Conservation (phyloP, 2,888 invertebrate species). For the Neoaliturus tenellus region DNA sequence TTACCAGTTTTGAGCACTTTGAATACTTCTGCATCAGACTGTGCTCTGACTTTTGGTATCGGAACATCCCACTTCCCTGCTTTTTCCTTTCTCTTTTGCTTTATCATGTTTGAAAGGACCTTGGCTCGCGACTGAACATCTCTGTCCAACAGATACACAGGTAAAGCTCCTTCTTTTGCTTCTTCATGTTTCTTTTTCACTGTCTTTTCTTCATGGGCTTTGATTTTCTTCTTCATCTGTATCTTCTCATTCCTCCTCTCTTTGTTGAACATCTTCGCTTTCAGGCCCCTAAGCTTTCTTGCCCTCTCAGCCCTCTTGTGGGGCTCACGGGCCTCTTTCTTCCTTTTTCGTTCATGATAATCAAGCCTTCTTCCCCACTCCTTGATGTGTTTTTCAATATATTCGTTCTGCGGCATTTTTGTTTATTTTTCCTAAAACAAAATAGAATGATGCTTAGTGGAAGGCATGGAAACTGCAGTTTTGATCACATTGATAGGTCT, state of each 20-base stretch:
- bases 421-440: neutral
- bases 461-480: conserved; percentile 38
- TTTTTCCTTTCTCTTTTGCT: conserved; percentile 99
- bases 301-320: conserved; percentile 95
- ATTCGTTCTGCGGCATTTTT: conserved; percentile 99
- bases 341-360: conserved; percentile 97
- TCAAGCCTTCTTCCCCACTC: conserved; percentile 97
- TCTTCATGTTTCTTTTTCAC: conserved; percentile 88
- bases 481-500: conserved; percentile 51
- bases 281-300: conserved; percentile 93
- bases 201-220: conserved; percentile 96
- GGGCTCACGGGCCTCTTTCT: conserved; percentile 95
- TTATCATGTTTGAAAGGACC: conserved; percentile 98
- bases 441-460: neutral
- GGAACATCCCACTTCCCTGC: conserved; percentile 99
- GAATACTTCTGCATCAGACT: conserved; percentile 98
- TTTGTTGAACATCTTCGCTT: conserved; percentile 98
- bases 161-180: conserved; percentile 93
- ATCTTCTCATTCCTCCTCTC: conserved; percentile 98
- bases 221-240: conserved; percentile 99
- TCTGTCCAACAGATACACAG: conserved; percentile 97
- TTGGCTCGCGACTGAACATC: conserved; percentile 96
- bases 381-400: conserved; percentile 98
- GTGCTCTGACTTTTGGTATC: conserved; percentile 97
- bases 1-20: conserved; percentile 95